Evolutionary conservation across 2,797 vertebrate species (phyloP), one percentile per base, ranked within the genome.

Genomic region (Pogoniulus pusillus): DNA sequence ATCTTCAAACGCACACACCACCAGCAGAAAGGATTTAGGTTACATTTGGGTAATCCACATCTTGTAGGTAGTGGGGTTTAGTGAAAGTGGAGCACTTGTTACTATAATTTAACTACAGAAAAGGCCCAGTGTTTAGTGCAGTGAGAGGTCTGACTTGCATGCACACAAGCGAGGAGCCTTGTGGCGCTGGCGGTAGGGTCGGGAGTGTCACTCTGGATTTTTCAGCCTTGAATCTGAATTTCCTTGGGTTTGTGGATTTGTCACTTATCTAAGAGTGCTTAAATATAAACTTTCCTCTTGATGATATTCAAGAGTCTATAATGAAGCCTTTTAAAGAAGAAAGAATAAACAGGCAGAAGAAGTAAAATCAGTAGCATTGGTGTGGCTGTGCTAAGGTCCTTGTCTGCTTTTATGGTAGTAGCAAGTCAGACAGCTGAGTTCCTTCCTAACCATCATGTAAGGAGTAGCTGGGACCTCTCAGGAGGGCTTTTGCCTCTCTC

Each of bases 11-110:
- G 75, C 94, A 94, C 93, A 96, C 71, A 22, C 18, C 91, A 91
- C 39, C 65, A 84, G 87, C 91, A 96, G 93, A 63, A 94, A 91
- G 92, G 95, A 96, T 95, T 95, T 91, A 59, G 75, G 95, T 95
- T 95, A 81, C 68, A 71, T 95, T 94, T 93, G 68, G 87, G 85
- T 95, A 95, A 97, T 97, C 95, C 94, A 94, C 27, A 94, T 88
- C 94, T 95, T 96, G 93, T 95, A 94, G 90, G 87, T 93, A 53
- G 77, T 30, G 75, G 78, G 69, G 9, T 96, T 96, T 95, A 94
- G 91, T 32, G 74, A 96, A 96, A 96, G 51, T 96, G 90, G 94
- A 94, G 85, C 87, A 72, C 85, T 94, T 58, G 91, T 95, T 96
- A 87, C 91, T 94, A 80, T 94, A 94, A 94, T 95, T 96, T 94